These are phyloP conservation scores for Drosophila sp. DNA, from an alignment of 1,140 invertebrate species.

Conservation along the genomic window DNA sequence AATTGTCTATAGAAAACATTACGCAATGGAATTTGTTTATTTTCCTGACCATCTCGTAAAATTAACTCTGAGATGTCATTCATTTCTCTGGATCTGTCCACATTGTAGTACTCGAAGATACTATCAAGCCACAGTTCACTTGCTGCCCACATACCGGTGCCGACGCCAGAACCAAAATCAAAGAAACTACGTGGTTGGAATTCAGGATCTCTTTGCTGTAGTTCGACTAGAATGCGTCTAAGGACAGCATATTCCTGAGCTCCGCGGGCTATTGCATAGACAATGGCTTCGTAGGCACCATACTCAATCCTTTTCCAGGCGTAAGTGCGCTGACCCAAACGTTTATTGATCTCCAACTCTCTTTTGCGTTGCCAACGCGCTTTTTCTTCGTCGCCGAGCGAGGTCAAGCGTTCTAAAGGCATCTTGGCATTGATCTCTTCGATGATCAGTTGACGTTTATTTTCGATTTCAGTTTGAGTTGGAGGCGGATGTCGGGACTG, in stretches of 20 bases:
- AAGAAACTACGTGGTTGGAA: slow-evolving; percentile 91
- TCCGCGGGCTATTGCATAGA: slow-evolving; percentile 89
- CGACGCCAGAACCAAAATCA: slow-evolving; percentile 96
- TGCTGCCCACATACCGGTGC: slow-evolving; percentile 92
- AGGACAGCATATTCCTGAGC: slow-evolving; percentile 90
- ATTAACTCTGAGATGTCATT: slow-evolving; percentile 90
- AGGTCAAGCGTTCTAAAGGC: slow-evolving; percentile 56
- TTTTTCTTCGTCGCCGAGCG: slow-evolving; percentile 53
- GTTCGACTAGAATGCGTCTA: slow-evolving; percentile 89
- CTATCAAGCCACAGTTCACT: slow-evolving; percentile 88
- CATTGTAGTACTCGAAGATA: slow-evolving; percentile 91
- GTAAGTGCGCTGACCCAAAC: slow-evolving; percentile 85
- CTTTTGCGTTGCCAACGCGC: slow-evolving; percentile 78
- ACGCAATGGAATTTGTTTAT: slow-evolving; percentile 84
- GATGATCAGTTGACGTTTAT: slow-evolving; percentile 72
- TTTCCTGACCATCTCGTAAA: slow-evolving; percentile 86
- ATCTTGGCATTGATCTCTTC: slow-evolving; percentile 73
- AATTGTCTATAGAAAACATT: slow-evolving; percentile 91
- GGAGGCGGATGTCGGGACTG: slow-evolving; percentile 85
- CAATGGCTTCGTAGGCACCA: slow-evolving; percentile 85
- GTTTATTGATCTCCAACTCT: slow-evolving; percentile 77
- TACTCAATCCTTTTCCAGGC: slow-evolving; percentile 90
- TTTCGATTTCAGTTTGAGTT: slow-evolving; percentile 85
- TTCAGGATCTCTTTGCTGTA: slow-evolving; percentile 85
- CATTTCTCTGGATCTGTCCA: slow-evolving; percentile 92